phyloP scores from a whole-genome alignment of 2,797 vertebrate genomes.

The Rhabdophis nuchalis region DNA sequence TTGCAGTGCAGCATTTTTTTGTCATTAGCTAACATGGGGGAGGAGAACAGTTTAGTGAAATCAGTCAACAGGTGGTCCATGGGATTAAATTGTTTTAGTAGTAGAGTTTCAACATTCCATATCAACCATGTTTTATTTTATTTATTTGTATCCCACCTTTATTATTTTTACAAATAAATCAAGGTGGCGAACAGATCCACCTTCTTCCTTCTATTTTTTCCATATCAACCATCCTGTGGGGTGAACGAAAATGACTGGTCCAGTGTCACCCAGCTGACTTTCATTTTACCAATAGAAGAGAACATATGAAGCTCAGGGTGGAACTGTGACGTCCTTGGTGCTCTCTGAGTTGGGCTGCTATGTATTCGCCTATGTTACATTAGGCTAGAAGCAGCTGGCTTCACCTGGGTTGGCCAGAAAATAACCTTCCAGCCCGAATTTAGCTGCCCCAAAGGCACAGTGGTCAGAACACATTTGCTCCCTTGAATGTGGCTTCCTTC shows the following conservation, averaged over 20 bases:
- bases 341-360: background rate
- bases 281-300: background rate
- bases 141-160: background rate
- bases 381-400: background rate
- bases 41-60: background rate
- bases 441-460: background rate
- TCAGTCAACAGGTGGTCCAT: background rate
- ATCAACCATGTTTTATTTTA: background rate
- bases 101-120: background rate
- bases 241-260: background rate
- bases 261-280: background rate
- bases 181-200: background rate
- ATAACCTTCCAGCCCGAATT: background rate
- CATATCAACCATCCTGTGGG: background rate
- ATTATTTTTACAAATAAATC: background rate
- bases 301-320: background rate
- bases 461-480: background rate
- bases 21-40: background rate
- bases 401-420: background rate
- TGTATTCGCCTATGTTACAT: background rate
- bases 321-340: background rate
- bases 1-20: background rate
- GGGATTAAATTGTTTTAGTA: background rate
- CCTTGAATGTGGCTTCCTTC: background rate
- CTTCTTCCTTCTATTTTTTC: background rate